phyloP scores from a whole-genome alignment of 2,797 vertebrate species.

The Gadopsis bispinosus region DNA sequence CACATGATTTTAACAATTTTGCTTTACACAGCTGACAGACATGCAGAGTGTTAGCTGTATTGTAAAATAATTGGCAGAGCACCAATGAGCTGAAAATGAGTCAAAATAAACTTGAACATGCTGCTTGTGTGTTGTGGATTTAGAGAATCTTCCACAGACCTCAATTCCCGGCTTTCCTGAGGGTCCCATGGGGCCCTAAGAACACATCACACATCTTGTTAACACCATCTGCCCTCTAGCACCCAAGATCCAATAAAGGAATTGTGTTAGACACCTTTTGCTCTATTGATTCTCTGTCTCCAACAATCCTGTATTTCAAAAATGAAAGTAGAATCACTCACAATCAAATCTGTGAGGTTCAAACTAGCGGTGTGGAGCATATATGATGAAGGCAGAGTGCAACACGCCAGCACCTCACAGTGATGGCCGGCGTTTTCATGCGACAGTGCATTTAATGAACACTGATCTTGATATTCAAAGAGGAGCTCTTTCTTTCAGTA shows the following conservation, averaged over 20 bases:
- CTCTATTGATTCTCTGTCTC: slow-evolving; percentile 80
- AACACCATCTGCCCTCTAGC: slow-evolving; percentile 76
- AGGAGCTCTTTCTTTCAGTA: slow-evolving; percentile 27
- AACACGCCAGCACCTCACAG: slow-evolving; percentile 3
- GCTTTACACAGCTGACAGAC: background rate
- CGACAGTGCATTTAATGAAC: slow-evolving; percentile 38
- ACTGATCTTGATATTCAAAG: slow-evolving; percentile 47
- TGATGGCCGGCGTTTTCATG: slow-evolving; percentile 43
- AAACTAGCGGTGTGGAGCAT: slow-evolving; percentile 35
- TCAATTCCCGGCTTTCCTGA: slow-evolving; percentile 90
- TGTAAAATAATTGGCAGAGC: slow-evolving; percentile 25
- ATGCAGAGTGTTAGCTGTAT: slow-evolving; percentile 9
- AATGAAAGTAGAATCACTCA: slow-evolving; percentile 69
- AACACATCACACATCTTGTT: slow-evolving; percentile 81
- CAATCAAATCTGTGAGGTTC: slow-evolving; percentile 63
- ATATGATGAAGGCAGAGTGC: slow-evolving; percentile 39
- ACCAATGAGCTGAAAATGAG: slow-evolving; percentile 9
- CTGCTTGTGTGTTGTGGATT: slow-evolving; percentile 46
- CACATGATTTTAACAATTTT: slow-evolving; percentile 19
- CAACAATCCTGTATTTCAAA: slow-evolving; percentile 68
- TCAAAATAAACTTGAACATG: slow-evolving; percentile 32
- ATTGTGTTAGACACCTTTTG: slow-evolving; percentile 77
- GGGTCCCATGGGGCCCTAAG: slow-evolving; percentile 90
- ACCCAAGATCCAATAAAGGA: slow-evolving; percentile 75
- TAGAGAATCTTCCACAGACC: slow-evolving; percentile 81